A percentile compares a stretch with the other conserved stretches of the same genome.
phyloP scores from a whole-genome alignment of 2,113 vertebrate species.

The Psilopogon haemacephalus region DNA sequence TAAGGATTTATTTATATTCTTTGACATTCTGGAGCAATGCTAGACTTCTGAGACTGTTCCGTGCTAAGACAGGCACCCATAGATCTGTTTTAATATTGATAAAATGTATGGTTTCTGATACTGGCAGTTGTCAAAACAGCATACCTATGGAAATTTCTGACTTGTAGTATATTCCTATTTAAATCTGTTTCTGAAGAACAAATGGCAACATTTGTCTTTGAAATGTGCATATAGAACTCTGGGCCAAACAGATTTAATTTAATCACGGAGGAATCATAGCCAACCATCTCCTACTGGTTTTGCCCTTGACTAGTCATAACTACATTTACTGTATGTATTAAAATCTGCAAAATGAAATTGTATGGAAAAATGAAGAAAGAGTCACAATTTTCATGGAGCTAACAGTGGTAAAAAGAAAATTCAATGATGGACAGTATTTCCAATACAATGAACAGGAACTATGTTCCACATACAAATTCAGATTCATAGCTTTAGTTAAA shows the following conservation, averaged over 20 bases:
- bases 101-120: neutral
- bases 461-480: neutral
- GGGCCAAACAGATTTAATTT: neutral
- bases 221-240: neutral
- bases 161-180: neutral
- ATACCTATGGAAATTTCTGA: slow-evolving; percentile 16
- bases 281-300: neutral
- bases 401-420: neutral
- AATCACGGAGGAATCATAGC: neutral
- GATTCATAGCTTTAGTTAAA: neutral
- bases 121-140: slow-evolving; percentile 26
- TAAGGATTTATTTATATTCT: slow-evolving; percentile 13
- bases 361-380: neutral
- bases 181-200: slow-evolving; percentile 2
- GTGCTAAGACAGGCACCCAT: neutral
- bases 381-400: neutral
- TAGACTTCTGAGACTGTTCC: slow-evolving; percentile 31
- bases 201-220: neutral
- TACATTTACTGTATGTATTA: neutral
- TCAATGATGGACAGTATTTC: neutral
- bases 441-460: neutral
- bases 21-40: neutral
- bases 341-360: neutral
- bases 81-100: slow-evolving; percentile 1
- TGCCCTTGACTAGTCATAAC: neutral